phyloP scores from a whole-genome alignment of 2,888 invertebrate species.

The Chrysodeixis includens region DNA sequence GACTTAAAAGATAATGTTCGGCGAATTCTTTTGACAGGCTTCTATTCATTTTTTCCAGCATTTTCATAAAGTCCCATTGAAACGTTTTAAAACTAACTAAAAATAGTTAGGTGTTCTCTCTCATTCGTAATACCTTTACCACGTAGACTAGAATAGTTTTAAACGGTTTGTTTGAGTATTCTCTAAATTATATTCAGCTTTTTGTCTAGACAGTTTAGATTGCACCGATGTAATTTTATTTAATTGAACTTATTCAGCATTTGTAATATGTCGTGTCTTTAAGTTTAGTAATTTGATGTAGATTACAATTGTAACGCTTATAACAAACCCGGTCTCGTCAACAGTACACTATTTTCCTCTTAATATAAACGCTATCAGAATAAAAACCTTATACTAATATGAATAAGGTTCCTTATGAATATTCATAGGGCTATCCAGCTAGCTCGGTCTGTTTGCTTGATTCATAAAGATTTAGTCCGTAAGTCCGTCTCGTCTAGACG shows the following conservation, averaged over 20 bases:
- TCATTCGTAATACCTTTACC: background rate
- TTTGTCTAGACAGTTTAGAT: background rate
- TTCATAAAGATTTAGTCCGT: slow-evolving; percentile 11
- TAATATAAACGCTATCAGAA: background rate
- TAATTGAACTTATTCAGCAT: background rate
- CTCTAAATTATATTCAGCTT: background rate
- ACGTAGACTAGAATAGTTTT: background rate
- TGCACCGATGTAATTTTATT: background rate
- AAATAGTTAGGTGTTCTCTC: background rate
- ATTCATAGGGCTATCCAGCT: slow-evolving; percentile 7
- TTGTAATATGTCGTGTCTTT: no score
- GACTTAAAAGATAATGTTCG: slow-evolving; percentile 13
- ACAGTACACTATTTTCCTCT: slow-evolving; percentile 9
- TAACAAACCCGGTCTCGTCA: background rate
- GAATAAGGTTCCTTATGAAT: slow-evolving; percentile 19
- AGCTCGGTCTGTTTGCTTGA: slow-evolving; percentile 6
- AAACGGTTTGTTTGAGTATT: background rate
- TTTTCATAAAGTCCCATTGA: slow-evolving; percentile 13
- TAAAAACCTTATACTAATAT: background rate
- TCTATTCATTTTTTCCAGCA: slow-evolving; percentile 20
- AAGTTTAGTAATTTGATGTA: no score
- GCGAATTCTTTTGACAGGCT: slow-evolving; percentile 30
- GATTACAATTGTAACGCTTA: no score
- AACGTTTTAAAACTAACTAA: background rate
- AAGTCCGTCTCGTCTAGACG: slow-evolving; percentile 11